These are phyloP conservation scores for Protobothrops mucrosquamatus DNA, from an alignment of 2,113 vertebrate species.

Conservation along the genomic window DNA sequence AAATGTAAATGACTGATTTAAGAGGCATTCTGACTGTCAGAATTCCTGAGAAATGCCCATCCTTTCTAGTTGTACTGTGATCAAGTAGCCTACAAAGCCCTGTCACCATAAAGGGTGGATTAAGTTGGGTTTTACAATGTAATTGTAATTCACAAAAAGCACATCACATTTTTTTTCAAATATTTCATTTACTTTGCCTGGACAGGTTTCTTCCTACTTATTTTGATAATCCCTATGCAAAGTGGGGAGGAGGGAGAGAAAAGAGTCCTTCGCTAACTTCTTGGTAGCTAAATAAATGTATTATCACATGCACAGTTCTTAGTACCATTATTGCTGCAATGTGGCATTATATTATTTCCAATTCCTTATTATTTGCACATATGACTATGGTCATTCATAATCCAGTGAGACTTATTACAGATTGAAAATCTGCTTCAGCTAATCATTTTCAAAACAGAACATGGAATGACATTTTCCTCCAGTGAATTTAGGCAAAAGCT, in stretches of 20 bases:
- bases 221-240: background rate
- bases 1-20: background rate
- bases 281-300: background rate
- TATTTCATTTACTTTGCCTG: background rate
- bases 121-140: slow-evolving; percentile 29
- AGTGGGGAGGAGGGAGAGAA: background rate
- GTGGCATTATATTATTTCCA: background rate
- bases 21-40: slow-evolving; percentile 26
- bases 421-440: background rate
- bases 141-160: slow-evolving; percentile 9
- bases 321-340: background rate
- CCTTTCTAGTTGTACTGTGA: slow-evolving; percentile 19
- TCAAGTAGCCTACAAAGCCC: background rate
- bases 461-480: background rate
- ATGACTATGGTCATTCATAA: background rate
- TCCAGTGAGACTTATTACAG: background rate
- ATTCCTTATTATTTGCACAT: background rate
- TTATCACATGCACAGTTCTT: background rate
- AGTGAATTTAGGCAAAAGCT: background rate
- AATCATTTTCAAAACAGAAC: background rate
- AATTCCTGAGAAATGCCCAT: background rate
- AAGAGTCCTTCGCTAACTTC: background rate
- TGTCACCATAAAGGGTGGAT: slow-evolving; percentile 27
- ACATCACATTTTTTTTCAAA: slow-evolving; percentile 18
- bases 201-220: background rate